A percentile compares a stretch with the other conserved stretches of the same genome.
Conservation (phyloP, 1,140 invertebrate species). For the Calycopis cecrops region DNA sequence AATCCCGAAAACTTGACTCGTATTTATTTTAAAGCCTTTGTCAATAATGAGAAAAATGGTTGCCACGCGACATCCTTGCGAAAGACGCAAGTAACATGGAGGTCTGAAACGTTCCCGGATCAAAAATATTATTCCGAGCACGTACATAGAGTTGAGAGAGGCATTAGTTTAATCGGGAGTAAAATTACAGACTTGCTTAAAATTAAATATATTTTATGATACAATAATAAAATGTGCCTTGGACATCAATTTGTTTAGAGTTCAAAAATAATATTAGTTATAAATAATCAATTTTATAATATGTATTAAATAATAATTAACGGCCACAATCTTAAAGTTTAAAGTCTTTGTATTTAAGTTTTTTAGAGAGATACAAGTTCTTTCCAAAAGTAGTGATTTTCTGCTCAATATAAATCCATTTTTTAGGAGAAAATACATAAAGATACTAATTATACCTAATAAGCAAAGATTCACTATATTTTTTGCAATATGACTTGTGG, state of each 20-base stretch:
- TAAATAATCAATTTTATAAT: too few relatives aligned
- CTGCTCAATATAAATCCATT: too few relatives aligned
- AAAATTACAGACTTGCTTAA: constrained; percentile 29
- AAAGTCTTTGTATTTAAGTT: too few relatives aligned
- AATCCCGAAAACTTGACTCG: too few relatives aligned
- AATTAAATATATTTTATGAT: neutral
- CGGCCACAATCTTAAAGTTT: too few relatives aligned
- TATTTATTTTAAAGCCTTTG: constrained; percentile 5
- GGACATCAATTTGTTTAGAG: neutral
- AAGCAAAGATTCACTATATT: too few relatives aligned
- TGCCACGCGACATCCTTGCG: neutral
- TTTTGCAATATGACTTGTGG: neutral
- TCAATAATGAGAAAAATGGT: constrained; percentile 7
- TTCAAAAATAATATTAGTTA: neutral
- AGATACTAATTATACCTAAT: too few relatives aligned
- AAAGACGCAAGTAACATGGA: constrained; percentile 2
- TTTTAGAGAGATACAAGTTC: too few relatives aligned
- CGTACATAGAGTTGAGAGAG: constrained; percentile 36
- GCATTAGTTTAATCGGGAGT: constrained; percentile 41
- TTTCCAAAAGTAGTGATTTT: too few relatives aligned
- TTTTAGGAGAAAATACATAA: too few relatives aligned
- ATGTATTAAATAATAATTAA: too few relatives aligned
- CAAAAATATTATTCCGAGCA: constrained; percentile 31
- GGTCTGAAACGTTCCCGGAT: constrained; percentile 15
- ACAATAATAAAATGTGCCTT: neutral